A percentile compares a stretch with the other conserved stretches of the same genome.
These are phyloP conservation scores for Otolemur crassicaudatus DNA, from an alignment of 2,797 vertebrate species.

Conservation along the genomic window DNA sequence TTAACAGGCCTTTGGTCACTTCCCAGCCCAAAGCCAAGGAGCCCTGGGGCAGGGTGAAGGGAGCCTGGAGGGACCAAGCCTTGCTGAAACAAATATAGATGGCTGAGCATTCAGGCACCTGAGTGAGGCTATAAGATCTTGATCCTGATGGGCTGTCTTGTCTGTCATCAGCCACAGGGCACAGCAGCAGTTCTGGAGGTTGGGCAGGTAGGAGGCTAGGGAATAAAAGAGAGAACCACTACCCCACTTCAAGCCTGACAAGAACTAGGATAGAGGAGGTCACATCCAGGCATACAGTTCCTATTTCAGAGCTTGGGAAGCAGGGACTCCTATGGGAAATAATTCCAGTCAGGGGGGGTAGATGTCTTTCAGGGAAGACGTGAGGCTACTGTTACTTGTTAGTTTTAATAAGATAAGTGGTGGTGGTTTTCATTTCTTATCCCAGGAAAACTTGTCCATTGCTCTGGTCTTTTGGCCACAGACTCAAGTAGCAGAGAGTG, in stretches of 20 bases:
- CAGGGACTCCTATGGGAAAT: not conserved
- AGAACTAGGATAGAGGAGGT: not conserved
- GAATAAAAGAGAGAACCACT: not conserved
- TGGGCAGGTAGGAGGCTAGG: not conserved
- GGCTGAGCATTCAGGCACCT: not conserved
- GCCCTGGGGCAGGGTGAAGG: not conserved
- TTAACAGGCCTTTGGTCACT: constrained; percentile 21
- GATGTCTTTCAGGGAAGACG: not conserved
- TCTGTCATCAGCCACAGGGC: not conserved
- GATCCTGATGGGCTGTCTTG: not conserved
- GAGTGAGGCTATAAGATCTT: not conserved
- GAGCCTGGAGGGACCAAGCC: not conserved
- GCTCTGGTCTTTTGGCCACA: not conserved
- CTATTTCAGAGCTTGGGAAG: not conserved
- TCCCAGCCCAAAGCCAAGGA: not conserved
- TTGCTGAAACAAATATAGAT: not conserved
- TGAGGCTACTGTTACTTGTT: not conserved
- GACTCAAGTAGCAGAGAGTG: not conserved
- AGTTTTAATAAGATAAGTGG: not conserved
- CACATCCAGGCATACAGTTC: not conserved
- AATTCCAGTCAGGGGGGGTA: not conserved
- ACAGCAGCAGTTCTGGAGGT: not conserved
- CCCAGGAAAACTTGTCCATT: not conserved
- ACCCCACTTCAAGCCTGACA: not conserved
- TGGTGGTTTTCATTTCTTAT: not conserved